phyloP scores from a whole-genome alignment of 2,888 invertebrate species.

The Rhabditoides inermis region DNA sequence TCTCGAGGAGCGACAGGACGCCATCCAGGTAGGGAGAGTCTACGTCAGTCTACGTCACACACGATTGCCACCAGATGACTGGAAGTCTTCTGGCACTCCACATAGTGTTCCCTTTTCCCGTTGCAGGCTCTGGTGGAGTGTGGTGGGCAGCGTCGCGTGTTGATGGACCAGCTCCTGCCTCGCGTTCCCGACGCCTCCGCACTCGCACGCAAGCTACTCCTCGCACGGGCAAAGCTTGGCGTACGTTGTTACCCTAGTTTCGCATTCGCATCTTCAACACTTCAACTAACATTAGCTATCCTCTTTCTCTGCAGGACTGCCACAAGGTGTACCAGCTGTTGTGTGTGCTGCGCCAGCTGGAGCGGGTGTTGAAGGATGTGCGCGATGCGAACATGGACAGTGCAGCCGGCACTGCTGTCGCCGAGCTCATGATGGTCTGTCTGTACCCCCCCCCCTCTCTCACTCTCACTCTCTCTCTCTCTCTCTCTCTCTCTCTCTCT shows the following conservation, averaged over 20 bases:
- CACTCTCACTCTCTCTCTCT: too few relatives aligned
- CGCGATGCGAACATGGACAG: conserved; percentile 12
- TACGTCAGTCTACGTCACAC: too few relatives aligned
- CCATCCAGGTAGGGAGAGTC: too few relatives aligned
- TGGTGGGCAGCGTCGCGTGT: conserved; percentile 14
- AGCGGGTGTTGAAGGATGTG: conserved; percentile 11
- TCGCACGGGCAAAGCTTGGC: conserved; percentile 16
- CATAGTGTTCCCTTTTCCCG: too few relatives aligned
- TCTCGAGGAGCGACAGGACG: conserved; percentile 30
- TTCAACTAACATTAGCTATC: neutral
- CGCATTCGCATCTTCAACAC: too few relatives aligned
- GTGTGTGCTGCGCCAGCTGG: conserved; percentile 9
- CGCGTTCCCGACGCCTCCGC: conserved; percentile 37
- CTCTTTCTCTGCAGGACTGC: conserved; percentile 13
- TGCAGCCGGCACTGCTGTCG: conserved; percentile 15
- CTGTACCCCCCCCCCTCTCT: too few relatives aligned
- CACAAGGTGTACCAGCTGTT: conserved; percentile 19
- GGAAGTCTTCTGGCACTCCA: too few relatives aligned
- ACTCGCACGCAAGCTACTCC: conserved; percentile 23
- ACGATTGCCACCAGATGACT: too few relatives aligned
- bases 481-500: too few relatives aligned
- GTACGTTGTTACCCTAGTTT: conserved; percentile 1
- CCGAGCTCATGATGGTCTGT: conserved; percentile 22
- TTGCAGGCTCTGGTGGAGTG: conserved; percentile 25
- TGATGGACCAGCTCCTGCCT: conserved; percentile 29